Evolutionary conservation across 2,113 vertebrate species (phyloP).

Genomic region (Muntiacus muntjak): DNA sequence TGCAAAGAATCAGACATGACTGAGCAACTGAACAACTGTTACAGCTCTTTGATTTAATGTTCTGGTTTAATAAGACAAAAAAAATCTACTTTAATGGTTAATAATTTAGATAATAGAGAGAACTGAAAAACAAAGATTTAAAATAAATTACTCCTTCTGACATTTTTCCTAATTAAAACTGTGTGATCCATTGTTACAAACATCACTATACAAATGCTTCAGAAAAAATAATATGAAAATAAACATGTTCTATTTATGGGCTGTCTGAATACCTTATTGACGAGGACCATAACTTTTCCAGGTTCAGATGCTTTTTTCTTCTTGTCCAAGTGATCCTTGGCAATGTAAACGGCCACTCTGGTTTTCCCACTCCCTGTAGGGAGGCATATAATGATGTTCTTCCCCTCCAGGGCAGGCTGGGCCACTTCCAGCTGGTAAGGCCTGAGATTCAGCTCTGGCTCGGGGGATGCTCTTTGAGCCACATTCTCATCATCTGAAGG

Average conservation of each 20-base stretch:
- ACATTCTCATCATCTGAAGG: conserved; percentile 68
- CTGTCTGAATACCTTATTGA: conserved; percentile 88
- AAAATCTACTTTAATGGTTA: not conserved
- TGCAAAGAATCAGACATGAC: not conserved
- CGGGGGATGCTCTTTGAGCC: conserved; percentile 72
- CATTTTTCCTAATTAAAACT: not conserved
- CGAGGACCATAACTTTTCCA: conserved; percentile 92
- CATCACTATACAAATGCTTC: not conserved
- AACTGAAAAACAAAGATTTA: not conserved
- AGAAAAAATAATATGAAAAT: not conserved
- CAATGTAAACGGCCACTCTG: conserved; percentile 93
- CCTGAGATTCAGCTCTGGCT: conserved; percentile 85
- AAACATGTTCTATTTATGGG: not conserved
- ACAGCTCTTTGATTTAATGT: not conserved
- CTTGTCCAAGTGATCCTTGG: conserved; percentile 90
- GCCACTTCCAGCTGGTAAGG: conserved; percentile 95
- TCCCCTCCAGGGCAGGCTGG: conserved; percentile 88
- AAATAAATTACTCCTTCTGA: not conserved
- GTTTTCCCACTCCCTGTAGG: conserved; percentile 98
- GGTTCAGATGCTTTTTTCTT: conserved; percentile 74
- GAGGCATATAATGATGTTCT: conserved; percentile 95
- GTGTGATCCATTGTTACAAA: not conserved
- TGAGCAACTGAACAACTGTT: not conserved
- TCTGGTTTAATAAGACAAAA: not conserved
- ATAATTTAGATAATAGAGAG: not conserved